Evolutionary conservation across 2,888 invertebrate species (phyloP).

Genomic region (Aspidiotus rigidus): DNA sequence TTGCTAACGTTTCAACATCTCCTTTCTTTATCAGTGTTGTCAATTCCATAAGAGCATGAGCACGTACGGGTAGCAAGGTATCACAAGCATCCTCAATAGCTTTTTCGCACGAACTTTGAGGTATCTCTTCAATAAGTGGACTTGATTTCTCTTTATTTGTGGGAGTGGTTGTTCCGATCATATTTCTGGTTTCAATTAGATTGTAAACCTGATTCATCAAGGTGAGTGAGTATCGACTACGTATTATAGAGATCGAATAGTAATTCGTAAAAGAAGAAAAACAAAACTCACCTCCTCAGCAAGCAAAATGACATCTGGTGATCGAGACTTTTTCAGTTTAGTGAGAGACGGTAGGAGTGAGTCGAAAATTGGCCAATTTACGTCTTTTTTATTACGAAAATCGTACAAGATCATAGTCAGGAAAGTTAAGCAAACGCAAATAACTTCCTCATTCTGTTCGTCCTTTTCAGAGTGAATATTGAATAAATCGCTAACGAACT

Average conservation of each 20-base stretch:
- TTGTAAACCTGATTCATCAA: constrained; percentile 39
- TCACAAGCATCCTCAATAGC: constrained; percentile 61
- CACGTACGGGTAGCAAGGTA: constrained; percentile 65
- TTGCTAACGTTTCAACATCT: constrained; percentile 55
- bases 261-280: background rate
- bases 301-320: constrained; percentile 38
- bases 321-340: background rate
- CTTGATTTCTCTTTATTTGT: constrained; percentile 15
- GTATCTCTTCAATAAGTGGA: constrained; percentile 26
- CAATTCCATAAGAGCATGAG: constrained; percentile 66
- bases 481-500: constrained; percentile 21
- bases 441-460: background rate
- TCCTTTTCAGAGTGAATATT: background rate
- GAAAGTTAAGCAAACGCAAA: constrained; percentile 25
- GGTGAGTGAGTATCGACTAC: no score
- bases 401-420: constrained; percentile 30
- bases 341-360: background rate
- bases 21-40: constrained; percentile 59
- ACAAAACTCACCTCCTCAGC: constrained; percentile 40
- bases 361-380: constrained; percentile 9
- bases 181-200: constrained; percentile 42
- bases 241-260: background rate
- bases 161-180: constrained; percentile 32
- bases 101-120: constrained; percentile 48
- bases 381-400: constrained; percentile 11